Percentiles rank a stretch among this genome's conserved stretches.
phyloP scores from a whole-genome alignment of 2,113 vertebrate species.

The Paedocypris sp. region DNA sequence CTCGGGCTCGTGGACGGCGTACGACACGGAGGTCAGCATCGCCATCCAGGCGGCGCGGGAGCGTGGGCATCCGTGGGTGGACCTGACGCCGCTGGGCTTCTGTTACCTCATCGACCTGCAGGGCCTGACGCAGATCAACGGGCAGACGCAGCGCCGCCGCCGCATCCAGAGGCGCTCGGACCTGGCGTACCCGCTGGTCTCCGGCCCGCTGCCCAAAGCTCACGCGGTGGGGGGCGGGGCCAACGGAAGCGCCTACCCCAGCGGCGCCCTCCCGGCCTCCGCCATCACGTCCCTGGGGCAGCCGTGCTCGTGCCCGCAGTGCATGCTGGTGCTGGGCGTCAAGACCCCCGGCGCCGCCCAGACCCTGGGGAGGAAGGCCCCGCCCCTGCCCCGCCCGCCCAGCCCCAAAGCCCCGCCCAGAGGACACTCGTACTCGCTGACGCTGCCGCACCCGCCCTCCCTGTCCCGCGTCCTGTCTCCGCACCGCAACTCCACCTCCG shows the following conservation, averaged over 20 bases:
- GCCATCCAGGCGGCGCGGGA: constrained; percentile 94
- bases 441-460: constrained; percentile 56
- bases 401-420: constrained; percentile 53
- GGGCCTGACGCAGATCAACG: constrained; percentile 96
- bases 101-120: constrained; percentile 96
- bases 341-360: constrained; percentile 62
- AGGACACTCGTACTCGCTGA: constrained; percentile 54
- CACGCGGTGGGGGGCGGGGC: constrained; percentile 58
- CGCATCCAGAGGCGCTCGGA: constrained; percentile 81
- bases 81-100: constrained; percentile 91
- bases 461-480: constrained; percentile 53
- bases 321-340: constrained; percentile 78
- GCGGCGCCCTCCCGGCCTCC: constrained; percentile 59
- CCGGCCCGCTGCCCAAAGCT: constrained; percentile 71
- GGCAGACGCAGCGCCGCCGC: constrained; percentile 84
- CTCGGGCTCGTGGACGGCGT: constrained; percentile 87
- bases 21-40: constrained; percentile 93
- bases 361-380: constrained; percentile 59
- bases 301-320: constrained; percentile 82
- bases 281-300: constrained; percentile 62
- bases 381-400: constrained; percentile 46
- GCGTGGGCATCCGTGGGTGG: constrained; percentile 94
- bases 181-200: constrained; percentile 79
- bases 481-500: constrained; percentile 53
- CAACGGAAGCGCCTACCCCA: constrained; percentile 60